Base-by-base conservation (phyloP, 1,140 invertebrate species). In the Drosophila cardini region DNA sequence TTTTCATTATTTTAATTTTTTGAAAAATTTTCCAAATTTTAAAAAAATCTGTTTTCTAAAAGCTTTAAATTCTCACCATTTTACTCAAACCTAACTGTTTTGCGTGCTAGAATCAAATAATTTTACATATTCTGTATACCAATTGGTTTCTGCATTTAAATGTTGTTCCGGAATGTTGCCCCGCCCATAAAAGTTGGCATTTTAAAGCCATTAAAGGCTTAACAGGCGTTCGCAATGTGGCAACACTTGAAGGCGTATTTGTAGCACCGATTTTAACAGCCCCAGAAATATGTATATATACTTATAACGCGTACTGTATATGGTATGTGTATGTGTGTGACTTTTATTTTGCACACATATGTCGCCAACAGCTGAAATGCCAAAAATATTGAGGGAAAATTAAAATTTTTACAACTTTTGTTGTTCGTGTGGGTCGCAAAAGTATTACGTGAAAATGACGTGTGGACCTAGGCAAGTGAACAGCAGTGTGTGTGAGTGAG, bases 401-500 rank as follows among this genome's bases (percentile, higher is more conserved):
- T 87, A 86, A 85, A 86, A 86, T 86, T 73, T 86, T 85, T 85
- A 82, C 82, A 87, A 85, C 82, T 86, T 87, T 87, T 75, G 75
- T 86, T 86, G 62, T 82, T 72, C 76, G 78, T 64, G 67, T 71
- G 71, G 61, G 67, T 76, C 75, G 46, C 82, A 69, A 69, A 69
- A 67, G 83, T 67, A 85, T 78, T 82, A 87, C 82, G 82, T 85
- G 75, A 78, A 85, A 85, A 85, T 85, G 48, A 72, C 70, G 70
- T 72, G 70, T 72, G 60, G 46, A 53, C 48, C 21, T 26, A 26
- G 5, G 21, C 21, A 26, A 26, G 21, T 26, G 36, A 56, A 16
- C 15, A 15, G 32, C 21, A 43, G 38, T 53, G 26, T 40, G 30
- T 26, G 21, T 40, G 32, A 15, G 46, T 10, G 38, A 7, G 13